Conservation (phyloP, 2,888 invertebrate species). For the Acrocyrtus sp. region DNA sequence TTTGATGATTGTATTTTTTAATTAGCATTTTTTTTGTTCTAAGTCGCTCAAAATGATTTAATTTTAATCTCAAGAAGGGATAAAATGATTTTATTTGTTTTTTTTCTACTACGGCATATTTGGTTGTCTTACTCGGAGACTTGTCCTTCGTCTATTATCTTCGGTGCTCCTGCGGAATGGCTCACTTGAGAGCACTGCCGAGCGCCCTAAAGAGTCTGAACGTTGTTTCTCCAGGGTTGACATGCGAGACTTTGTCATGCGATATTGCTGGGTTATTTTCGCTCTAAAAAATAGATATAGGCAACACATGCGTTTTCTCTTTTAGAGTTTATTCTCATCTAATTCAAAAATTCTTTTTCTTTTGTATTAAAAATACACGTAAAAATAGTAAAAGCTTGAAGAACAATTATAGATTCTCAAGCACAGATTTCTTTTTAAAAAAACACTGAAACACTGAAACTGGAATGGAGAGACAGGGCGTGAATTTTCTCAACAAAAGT, state of each 20-base stretch:
- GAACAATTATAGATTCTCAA: too few species aligned
- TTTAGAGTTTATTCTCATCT: too few species aligned
- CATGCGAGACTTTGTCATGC: slow-evolving; percentile 61
- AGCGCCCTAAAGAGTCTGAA: slow-evolving; percentile 60
- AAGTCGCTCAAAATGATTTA: not conserved
- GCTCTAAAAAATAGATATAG: slow-evolving; percentile 46
- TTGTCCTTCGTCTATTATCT: slow-evolving; percentile 68
- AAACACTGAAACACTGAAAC: not conserved
- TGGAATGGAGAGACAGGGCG: too few species aligned
- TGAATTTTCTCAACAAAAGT: too few species aligned
- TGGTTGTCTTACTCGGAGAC: slow-evolving; percentile 70
- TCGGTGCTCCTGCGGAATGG: slow-evolving; percentile 61
- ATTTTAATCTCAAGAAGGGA: not conserved
- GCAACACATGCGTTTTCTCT: not conserved
- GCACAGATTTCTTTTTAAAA: too few species aligned
- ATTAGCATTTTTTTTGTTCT: not conserved
- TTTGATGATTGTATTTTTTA: not conserved
- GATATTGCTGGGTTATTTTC: slow-evolving; percentile 63
- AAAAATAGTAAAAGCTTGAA: too few species aligned
- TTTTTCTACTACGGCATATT: slow-evolving; percentile 59
- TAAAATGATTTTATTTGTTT: not conserved
- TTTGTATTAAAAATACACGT: too few species aligned
- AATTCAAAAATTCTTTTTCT: too few species aligned
- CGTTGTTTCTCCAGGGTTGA: slow-evolving; percentile 60
- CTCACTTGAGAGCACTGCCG: slow-evolving; percentile 55